These are phyloP conservation scores for Eupristina koningsbergeri DNA, from an alignment of 1,140 invertebrate species.

Conservation along the genomic window DNA sequence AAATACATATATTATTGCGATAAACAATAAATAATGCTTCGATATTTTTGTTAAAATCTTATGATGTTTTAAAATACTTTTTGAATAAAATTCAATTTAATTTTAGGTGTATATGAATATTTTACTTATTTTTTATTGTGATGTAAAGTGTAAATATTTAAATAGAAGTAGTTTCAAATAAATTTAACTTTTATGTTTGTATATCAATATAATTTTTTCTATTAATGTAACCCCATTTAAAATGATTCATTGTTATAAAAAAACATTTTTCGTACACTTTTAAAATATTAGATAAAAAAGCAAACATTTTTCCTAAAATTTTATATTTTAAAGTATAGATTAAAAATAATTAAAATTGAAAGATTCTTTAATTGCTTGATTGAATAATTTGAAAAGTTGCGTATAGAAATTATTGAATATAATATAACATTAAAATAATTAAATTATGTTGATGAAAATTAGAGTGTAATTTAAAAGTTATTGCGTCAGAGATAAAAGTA, in stretches of 20 bases:
- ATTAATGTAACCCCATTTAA: background rate
- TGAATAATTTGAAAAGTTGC: background rate
- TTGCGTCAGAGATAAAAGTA: background rate
- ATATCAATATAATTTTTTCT: background rate
- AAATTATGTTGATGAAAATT: background rate
- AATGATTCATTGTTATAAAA: background rate
- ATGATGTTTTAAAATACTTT: background rate
- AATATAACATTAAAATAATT: background rate
- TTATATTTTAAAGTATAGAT: too few species aligned
- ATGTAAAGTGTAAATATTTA: background rate
- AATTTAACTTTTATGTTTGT: background rate
- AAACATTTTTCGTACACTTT: background rate
- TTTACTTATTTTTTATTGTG: background rate
- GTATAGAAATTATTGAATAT: background rate
- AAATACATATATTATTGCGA: constrained; percentile 1
- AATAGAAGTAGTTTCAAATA: background rate
- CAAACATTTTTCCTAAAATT: too few species aligned
- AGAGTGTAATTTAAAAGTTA: background rate
- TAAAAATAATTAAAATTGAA: too few species aligned
- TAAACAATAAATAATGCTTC: constrained; percentile 18
- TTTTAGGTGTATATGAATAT: background rate
- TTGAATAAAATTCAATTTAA: constrained; percentile 2
- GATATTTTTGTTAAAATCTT: constrained; percentile 15
- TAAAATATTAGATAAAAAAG: too few species aligned
- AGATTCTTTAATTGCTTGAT: background rate